Base-by-base conservation (phyloP, 1,140 invertebrate species). In the Ips typographus region DNA sequence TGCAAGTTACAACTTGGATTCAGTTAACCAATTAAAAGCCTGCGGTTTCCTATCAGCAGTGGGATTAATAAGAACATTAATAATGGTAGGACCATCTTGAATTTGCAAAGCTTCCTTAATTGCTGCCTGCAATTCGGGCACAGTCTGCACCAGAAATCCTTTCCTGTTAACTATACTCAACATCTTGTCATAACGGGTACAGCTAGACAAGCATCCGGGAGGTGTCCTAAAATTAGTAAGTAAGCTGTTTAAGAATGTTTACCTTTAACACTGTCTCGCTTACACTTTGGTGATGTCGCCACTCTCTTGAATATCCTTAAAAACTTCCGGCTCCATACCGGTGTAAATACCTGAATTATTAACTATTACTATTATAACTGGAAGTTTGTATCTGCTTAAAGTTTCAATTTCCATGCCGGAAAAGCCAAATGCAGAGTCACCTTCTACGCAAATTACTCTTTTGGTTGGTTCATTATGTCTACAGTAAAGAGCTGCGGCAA, bases 391-490 rank as follows among this genome's bases (percentile, higher is more conserved):
- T 68, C 96, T 92, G 76, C 91, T 90, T 87, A 97, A 94, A 1
- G 96, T 98, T 84, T 98, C 96, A 38, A 98, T 85, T 85, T 99
- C 96, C 95, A 98, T 96, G 60, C 93, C 96, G 78, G 94, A 96
- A 82, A 98, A 98, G 2, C 96, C 96, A 83, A 99, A 98, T 4
- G 96, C 96, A 65, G 93, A 96, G 80, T 99, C 96, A 1, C 96
- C 95, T 83, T 97, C 92, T 0, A 97, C 89, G 74, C 90, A 91
- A 44, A 98, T 83, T 0, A 98, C 94, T 75, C 89, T 84, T 78
- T 96, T 96, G 1, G 83, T 82, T 0, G 94, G 92, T 8, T 86
- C 85, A 80, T 91, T 82, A 75, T 96, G 90, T 72, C 90, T 88
- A 77, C 93, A 95, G 81, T 90, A 96, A 65, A 98, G 82, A 3